These are phyloP conservation scores for Rhynchotus rufescens DNA, from an alignment of 2,797 vertebrate genomes.

Conservation along the genomic window DNA sequence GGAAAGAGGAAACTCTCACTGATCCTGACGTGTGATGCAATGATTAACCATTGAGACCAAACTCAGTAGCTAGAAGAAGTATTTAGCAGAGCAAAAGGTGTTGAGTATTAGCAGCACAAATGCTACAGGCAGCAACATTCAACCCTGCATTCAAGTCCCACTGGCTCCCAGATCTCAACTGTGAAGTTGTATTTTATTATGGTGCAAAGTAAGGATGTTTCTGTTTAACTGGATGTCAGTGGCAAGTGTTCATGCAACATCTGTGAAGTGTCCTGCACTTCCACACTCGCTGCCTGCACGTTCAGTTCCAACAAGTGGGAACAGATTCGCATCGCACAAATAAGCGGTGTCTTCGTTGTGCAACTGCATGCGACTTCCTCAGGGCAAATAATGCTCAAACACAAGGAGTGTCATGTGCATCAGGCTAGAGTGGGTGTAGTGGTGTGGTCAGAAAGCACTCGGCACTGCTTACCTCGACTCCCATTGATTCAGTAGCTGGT, in stretches of 20 bases:
- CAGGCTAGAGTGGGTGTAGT: slow-evolving; percentile 48
- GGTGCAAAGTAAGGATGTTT: background rate
- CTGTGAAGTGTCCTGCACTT: background rate
- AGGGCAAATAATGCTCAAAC: slow-evolving; percentile 10
- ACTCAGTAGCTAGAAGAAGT: background rate
- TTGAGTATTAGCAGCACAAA: background rate
- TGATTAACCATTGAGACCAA: background rate
- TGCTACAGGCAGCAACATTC: background rate
- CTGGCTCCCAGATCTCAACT: background rate
- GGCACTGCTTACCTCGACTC: slow-evolving; percentile 63
- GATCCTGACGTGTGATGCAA: background rate
- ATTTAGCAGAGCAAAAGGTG: background rate
- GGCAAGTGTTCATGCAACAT: slow-evolving; percentile 43
- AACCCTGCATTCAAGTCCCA: background rate
- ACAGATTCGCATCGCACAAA: background rate
- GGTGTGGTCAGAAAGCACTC: slow-evolving; percentile 25
- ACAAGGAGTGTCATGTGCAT: slow-evolving; percentile 48
- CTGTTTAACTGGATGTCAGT: background rate
- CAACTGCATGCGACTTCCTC: slow-evolving; percentile 9
- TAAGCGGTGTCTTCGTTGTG: slow-evolving; percentile 40
- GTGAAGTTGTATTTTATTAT: background rate
- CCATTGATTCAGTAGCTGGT: slow-evolving; percentile 65
- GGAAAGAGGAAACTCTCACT: slow-evolving; percentile 31
- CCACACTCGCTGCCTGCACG: background rate
- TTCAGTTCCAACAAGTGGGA: background rate